Evolutionary conservation across 2,113 vertebrate species (phyloP), one percentile per base, ranked within the genome.

Genomic region (Psittacula cyanocephala): DNA sequence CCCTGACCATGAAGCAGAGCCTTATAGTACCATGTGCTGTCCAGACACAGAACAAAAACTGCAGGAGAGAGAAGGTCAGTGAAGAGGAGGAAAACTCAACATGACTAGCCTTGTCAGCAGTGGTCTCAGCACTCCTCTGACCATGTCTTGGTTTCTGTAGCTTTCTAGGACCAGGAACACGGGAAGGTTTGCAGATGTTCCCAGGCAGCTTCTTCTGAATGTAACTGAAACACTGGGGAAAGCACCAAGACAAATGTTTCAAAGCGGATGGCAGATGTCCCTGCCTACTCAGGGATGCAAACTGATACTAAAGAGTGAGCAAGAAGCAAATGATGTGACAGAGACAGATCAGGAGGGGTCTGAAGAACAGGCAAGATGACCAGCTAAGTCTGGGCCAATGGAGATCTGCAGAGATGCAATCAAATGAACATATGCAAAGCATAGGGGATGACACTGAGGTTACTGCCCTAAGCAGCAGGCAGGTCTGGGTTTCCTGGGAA

Each of bases 11-110:
- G 17, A 69, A 64, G 68, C 62, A 69, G 49, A 68, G 50, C 17
- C 29, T 81, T 37, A n/a, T 0, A 1, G 27, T 25, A 69, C 39
- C 68, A 11, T 0, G 52, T 37, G 57, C 39, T 8, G 1, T 13
- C 25, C 78, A 81, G 70, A 24, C 17, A 71, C 46, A 67, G 55
- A 50, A 75, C 11, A 53, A 67, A 57, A 90, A 76, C 5, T 19
- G 43, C 3, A 3, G 28, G 16, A 86, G 31, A 88, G 8, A 89
- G 27, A 71, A 49, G 23, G 29, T 18, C 41, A 75, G 60, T 27
- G 29, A 75, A 39, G 29, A 89, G 17, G 22, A 93, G 11, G 18
- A 47, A 83, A 84, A 77, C 57, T 29, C 6, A 35, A 60, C 17
- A 9, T 5, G 25, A 60, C 17, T 33, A 63, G 41, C n/a, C 31